These are phyloP conservation scores for Tylochromis polylepis DNA, from an alignment of 2,113 vertebrate genomes.

Conservation along the genomic window DNA sequence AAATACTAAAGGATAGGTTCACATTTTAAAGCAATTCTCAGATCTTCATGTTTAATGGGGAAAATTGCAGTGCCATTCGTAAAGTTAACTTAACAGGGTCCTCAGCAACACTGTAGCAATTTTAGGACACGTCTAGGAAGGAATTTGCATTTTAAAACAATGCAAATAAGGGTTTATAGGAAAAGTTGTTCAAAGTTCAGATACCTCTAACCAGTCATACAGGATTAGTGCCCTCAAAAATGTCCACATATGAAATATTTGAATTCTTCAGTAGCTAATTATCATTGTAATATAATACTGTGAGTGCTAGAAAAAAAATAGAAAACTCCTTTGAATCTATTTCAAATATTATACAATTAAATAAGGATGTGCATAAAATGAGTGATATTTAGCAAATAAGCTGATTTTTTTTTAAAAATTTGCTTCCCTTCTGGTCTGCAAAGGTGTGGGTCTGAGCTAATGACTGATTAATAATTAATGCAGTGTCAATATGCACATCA, in stretches of 20 bases:
- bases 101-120: background rate
- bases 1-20: background rate
- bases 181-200: background rate
- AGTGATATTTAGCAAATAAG: background rate
- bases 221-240: background rate
- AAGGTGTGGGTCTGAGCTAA: slow-evolving; percentile 4
- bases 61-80: background rate
- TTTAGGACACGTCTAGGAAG: background rate
- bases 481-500: slow-evolving; percentile 5
- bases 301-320: background rate
- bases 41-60: background rate
- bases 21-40: background rate
- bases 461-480: slow-evolving; percentile 10
- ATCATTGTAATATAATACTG: background rate
- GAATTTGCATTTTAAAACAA: background rate
- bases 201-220: background rate
- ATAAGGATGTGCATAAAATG: background rate
- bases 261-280: too few relatives aligned
- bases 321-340: accelerated
- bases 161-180: background rate
- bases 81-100: background rate
- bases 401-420: background rate
- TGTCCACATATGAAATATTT: background rate
- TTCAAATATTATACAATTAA: background rate
- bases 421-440: background rate